Percentiles rank a stretch among this genome's conserved stretches.
Conservation (phyloP, 2,113 vertebrate species). For the Chamaetylas fuelleborni region DNA sequence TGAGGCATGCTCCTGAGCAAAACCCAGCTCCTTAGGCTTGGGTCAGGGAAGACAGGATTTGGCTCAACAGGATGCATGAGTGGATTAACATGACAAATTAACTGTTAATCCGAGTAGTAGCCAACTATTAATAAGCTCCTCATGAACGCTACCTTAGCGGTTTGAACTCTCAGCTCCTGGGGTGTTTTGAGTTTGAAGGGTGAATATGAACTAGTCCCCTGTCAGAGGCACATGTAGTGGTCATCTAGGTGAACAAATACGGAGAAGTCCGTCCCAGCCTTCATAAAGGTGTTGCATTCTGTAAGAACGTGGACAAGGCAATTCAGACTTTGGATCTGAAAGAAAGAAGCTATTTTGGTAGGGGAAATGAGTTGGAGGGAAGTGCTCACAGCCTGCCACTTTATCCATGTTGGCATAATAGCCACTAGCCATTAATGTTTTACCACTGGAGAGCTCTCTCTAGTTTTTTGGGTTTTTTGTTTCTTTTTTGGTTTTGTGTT, state of each 20-base stretch:
- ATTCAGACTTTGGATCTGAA: background rate
- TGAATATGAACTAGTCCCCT: background rate
- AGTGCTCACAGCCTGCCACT: background rate
- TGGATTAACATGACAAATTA: slow-evolving; percentile 53
- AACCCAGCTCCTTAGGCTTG: background rate
- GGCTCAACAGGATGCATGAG: slow-evolving; percentile 1
- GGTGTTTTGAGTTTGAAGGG: background rate
- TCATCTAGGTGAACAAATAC: background rate
- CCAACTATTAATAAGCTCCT: slow-evolving; percentile 39
- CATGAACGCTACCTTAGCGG: background rate
- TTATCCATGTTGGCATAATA: background rate
- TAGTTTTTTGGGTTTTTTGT: background rate
- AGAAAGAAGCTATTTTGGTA: background rate
- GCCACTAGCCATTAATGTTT: background rate
- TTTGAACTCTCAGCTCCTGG: background rate
- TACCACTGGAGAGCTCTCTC: background rate
- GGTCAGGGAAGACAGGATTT: slow-evolving; percentile 11
- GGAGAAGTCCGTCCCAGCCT: background rate
- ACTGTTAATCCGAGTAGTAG: slow-evolving; percentile 43
- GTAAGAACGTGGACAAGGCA: background rate
- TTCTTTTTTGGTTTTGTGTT: background rate
- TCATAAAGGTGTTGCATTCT: background rate
- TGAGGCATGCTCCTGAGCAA: background rate
- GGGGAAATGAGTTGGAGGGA: background rate
- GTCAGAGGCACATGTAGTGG: background rate